These are phyloP conservation scores for Abrostola tripartita DNA, from an alignment of 2,888 invertebrate species.

Conservation along the genomic window DNA sequence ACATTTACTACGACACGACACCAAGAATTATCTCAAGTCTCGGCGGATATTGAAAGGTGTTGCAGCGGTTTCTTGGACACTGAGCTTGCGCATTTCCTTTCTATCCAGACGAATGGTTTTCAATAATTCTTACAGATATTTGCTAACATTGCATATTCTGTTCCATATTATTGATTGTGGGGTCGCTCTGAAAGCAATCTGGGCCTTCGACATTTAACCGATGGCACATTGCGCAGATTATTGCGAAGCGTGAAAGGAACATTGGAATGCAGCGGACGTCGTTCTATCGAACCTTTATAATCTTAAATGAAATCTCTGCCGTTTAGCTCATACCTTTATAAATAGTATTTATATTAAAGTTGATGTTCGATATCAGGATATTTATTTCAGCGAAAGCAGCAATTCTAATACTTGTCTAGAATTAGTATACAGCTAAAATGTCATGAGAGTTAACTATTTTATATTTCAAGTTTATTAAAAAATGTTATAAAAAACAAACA, in stretches of 20 bases:
- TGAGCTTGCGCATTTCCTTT: conserved; percentile 25
- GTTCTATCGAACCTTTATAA: conserved; percentile 49
- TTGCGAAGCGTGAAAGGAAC: conserved; percentile 77
- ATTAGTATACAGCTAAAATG: no score
- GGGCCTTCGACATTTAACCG: conserved; percentile 71
- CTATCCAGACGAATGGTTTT: conserved; percentile 33
- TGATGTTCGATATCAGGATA: neutral
- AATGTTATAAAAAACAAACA: no score
- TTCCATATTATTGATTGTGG: conserved; percentile 35
- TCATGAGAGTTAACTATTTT: no score
- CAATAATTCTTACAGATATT: conserved; percentile 43
- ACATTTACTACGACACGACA: no score
- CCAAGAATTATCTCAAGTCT: neutral
- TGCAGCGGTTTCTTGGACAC: conserved; percentile 38
- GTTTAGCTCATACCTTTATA: conserved; percentile 15
- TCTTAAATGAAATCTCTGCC: conserved; percentile 41
- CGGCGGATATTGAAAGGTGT: conserved; percentile 58
- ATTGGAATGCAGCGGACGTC: conserved; percentile 75
- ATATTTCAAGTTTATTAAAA: no score
- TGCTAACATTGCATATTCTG: conserved; percentile 38
- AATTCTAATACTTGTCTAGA: no score
- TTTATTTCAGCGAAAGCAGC: no score
- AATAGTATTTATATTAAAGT: neutral
- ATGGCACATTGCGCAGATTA: conserved; percentile 68
- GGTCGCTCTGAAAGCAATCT: conserved; percentile 54